Conservation (phyloP, 2,113 vertebrate species). For the Turdus rufiventris region DNA sequence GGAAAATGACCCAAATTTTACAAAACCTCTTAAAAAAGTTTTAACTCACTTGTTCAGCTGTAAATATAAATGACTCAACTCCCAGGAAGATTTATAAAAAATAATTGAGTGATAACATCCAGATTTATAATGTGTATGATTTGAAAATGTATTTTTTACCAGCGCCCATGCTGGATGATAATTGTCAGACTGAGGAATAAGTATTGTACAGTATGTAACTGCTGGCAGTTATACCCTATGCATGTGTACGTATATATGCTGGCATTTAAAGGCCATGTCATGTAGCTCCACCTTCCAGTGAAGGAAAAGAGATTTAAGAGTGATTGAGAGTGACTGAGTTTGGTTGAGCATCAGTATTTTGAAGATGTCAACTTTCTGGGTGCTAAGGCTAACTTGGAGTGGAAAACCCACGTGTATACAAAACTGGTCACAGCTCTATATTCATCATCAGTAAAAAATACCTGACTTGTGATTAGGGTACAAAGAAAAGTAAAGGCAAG, state of each 20-base stretch:
- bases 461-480: background rate
- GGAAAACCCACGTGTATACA: slow-evolving; percentile 16
- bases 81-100: background rate
- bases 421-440: slow-evolving; percentile 29
- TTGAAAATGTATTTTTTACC: background rate
- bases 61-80: background rate
- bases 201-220: background rate
- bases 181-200: background rate
- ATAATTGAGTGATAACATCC: background rate
- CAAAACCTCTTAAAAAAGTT: background rate
- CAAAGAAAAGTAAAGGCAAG: background rate
- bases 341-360: slow-evolving; percentile 10
- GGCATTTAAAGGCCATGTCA: background rate
- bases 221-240: background rate
- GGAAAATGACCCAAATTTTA: background rate
- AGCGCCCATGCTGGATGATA: background rate
- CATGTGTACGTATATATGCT: background rate
- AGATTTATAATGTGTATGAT: background rate
- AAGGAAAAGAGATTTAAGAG: background rate
- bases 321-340: background rate
- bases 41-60: background rate
- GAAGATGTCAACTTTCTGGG: slow-evolving; percentile 3
- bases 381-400: background rate
- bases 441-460: slow-evolving; percentile 2
- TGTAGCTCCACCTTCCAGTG: background rate